phyloP scores from a whole-genome alignment of 2,888 invertebrate species.

The Aspidapion aeneum region DNA sequence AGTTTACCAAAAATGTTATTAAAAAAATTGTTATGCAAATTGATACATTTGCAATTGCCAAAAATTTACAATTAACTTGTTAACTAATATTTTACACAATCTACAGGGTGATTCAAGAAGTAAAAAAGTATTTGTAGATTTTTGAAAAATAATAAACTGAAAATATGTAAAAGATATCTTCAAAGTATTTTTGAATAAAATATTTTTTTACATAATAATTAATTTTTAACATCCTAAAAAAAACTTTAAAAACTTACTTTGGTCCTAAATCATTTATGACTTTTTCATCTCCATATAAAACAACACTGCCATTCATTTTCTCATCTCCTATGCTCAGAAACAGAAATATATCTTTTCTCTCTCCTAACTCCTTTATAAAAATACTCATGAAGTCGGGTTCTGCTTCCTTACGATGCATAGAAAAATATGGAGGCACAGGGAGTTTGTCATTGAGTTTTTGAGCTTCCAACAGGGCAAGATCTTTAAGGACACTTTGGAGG shows the following conservation, averaged over 20 bases:
- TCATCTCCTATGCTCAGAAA: conserved; percentile 71
- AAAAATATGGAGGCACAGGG: conserved; percentile 55
- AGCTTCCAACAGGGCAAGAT: conserved; percentile 67
- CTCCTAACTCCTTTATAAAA: conserved; percentile 62
- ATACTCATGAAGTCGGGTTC: conserved; percentile 73
- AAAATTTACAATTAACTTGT: background rate
- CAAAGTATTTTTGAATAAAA: background rate
- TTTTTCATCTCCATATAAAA: conserved; percentile 55
- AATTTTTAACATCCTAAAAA: background rate
- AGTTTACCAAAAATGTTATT: background rate
- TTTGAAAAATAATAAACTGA: no score
- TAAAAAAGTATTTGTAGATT: no score
- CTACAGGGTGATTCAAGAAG: no score
- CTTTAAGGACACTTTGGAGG: conserved; percentile 61
- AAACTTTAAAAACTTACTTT: conserved; percentile 62
- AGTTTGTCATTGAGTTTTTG: conserved; percentile 53
- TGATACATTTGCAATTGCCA: no score
- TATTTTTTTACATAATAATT: conserved; percentile 3
- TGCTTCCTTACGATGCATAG: conserved; percentile 67
- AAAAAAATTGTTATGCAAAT: no score
- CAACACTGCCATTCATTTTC: conserved; percentile 56
- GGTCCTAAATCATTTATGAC: conserved; percentile 55
- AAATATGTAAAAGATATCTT: conserved; percentile 5
- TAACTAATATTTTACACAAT: conserved; percentile 10
- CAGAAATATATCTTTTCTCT: conserved; percentile 54